Base-by-base conservation (phyloP, 2,113 vertebrate genomes). In the Chaetodon trifascialis region DNA sequence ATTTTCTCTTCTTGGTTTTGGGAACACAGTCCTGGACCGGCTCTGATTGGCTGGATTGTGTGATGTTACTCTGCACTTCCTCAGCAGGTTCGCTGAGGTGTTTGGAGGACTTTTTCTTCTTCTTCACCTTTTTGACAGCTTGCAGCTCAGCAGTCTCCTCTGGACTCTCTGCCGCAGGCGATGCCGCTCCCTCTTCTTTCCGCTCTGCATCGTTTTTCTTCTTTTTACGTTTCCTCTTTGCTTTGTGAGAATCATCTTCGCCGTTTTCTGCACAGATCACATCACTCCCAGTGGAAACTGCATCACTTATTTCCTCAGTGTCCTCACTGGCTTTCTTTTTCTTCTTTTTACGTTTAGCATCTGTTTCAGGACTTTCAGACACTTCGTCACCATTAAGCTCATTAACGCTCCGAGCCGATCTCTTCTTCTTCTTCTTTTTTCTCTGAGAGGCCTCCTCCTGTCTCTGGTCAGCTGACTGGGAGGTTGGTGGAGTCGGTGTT, bases 161-260 rank as follows among this genome's bases (percentile, higher is more conserved):
- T n/a, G 15, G n/a, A 30, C 40, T 64, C 34, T 77, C 76, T 34
- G 56, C 69, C 63, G 66, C 68, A 40, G 78, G 1, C 17, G 60
- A 70, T 14, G 12, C 0, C 0, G 14, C 12, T 12, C 4, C 46
- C 25, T 78, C 67, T 42, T 36, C 30, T 5, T 72, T 42, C 44
- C 84, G 66, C 34, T 82, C 70, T 9, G 46, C 7, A 0, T 38
- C 9, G 4, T 30, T 80, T 46, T 67, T 88, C 17, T 83, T 90
- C 63, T 90, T 90, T 23, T 86, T 82, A 3, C 15, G 71, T 81
- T 92, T 92, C 77, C 54, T 91, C 78, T 87, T 91, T 67, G 42
- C 54, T 59, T 56, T 54, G 11, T 21, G n/a, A 3, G 16, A 51
- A 49, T 46, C 17, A 9, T 58, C 70, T 38, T 79, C 73, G 6